phyloP scores from a whole-genome alignment of 2,797 vertebrate species.

The Periparus ater region DNA sequence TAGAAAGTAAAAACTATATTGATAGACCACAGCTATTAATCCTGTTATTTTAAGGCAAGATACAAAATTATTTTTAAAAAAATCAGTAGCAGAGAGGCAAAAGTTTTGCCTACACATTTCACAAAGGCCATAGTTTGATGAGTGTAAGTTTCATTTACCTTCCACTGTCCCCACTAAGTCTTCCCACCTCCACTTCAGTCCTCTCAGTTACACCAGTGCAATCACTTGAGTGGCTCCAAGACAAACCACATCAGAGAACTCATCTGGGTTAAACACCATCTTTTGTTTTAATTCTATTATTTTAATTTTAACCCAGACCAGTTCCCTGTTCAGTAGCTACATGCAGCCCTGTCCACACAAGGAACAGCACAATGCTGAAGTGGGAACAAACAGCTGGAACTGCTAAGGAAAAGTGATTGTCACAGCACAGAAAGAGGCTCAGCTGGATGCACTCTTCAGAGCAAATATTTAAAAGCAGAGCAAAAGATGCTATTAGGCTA shows the following conservation, averaged over 20 bases:
- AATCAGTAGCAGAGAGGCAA: neutral
- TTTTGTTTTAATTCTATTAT: constrained; percentile 34
- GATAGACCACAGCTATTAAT: neutral
- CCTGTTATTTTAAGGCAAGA: neutral
- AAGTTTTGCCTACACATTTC: neutral
- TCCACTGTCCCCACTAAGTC: neutral
- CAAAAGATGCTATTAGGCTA: neutral
- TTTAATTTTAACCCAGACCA: neutral
- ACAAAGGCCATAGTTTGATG: neutral
- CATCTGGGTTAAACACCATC: neutral
- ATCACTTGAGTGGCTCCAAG: neutral
- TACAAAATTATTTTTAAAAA: neutral
- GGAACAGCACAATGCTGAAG: neutral
- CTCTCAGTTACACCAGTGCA: neutral
- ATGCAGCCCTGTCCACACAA: constrained; percentile 1
- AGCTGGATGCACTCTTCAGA: neutral
- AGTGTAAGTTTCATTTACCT: neutral
- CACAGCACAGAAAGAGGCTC: neutral
- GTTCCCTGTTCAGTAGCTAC: neutral
- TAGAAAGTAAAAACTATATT: neutral
- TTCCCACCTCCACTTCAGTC: neutral
- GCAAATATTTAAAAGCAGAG: constrained; percentile 2
- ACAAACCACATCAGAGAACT: neutral
- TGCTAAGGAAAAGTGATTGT: neutral
- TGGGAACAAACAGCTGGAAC: constrained; percentile 8